Evolutionary conservation across 2,113 vertebrate species (phyloP), one percentile per base, ranked within the genome.

Genomic region (Anolis sagrei): DNA sequence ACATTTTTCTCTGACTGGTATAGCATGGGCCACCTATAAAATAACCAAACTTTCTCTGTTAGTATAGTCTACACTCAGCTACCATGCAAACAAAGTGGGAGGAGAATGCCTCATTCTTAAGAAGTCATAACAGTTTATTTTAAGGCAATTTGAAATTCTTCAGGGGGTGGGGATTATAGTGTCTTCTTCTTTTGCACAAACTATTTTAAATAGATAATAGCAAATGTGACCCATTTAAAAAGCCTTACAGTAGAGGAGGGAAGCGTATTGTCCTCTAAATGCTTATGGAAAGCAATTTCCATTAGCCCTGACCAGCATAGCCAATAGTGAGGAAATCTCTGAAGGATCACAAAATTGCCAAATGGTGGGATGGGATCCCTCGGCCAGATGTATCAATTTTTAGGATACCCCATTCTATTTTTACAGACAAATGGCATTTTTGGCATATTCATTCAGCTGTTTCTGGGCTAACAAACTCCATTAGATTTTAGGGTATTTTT

Each of bases 1-100:
- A 72, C 76, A 62, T 61, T 64, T 49, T 39, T 34, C 76, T 58
- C 39, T 16, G 8, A 32, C 34, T 86, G 76, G 3, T 49, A n/a
- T 21, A 49, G 27, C 58, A 80, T 36, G 54, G 19, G 90, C 72
- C 19, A 88, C 32, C 6, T 29, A 81, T 23, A 79, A 36, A n/a
- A 49, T 79, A 75, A 90, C 62, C 83, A 77, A 7, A 79, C 89
- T 39, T 29, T 36, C 75, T 51, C 75, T 74, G 34, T 89, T 89
- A 77, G 51, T 66, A 13, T 72, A 88, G 68, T 72, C 61, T 82
- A 36, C 29, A 4, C 51, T 29, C 86, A 58, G 8, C 51, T 66
- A 66, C 44, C 61, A 36, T 80, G 49, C n/a, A 68, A 76, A 76
- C 29, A 69, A 44, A 34, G 72, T 62, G 64, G 70, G 10, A 44